Evolutionary conservation across 1,140 invertebrate species (phyloP).

Genomic region (Plectrocnemia conspersa): DNA sequence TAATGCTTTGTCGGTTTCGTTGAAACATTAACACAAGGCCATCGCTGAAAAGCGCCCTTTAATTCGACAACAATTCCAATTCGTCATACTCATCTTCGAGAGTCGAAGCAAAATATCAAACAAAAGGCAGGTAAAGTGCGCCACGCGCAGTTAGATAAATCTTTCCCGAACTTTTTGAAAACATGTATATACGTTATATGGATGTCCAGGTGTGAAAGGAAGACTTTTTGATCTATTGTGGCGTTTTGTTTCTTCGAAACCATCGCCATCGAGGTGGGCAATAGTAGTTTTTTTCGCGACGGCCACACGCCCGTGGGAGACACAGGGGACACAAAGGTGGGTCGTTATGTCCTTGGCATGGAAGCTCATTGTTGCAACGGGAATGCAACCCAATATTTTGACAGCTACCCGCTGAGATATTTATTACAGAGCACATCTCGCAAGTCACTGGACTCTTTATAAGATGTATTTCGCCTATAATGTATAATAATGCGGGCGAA

Average conservation of each 20-base stretch:
- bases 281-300: not conserved
- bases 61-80: too few species aligned
- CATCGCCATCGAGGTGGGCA: not conserved
- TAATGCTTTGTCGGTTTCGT: too few species aligned
- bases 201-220: too few species aligned
- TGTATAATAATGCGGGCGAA: too few species aligned
- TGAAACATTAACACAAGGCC: too few species aligned
- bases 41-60: too few species aligned
- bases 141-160: conserved; percentile 17
- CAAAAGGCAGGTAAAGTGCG: conserved; percentile 15
- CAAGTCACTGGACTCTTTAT: too few species aligned
- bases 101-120: too few species aligned
- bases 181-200: too few species aligned
- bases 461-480: too few species aligned
- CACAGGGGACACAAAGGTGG: conserved; percentile 17
- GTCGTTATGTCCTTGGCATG: conserved; percentile 32
- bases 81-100: too few species aligned
- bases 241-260: not conserved
- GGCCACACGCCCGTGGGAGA: conserved; percentile 12
- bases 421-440: conserved; percentile 23
- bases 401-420: conserved; percentile 32
- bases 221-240: not conserved
- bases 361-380: conserved; percentile 28
- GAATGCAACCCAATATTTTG: conserved; percentile 34
- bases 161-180: too few species aligned